Evolutionary conservation across 1,140 invertebrate genomes (phyloP), one percentile per base, ranked within the genome.

Genomic region (Polypedilum pembai): DNA sequence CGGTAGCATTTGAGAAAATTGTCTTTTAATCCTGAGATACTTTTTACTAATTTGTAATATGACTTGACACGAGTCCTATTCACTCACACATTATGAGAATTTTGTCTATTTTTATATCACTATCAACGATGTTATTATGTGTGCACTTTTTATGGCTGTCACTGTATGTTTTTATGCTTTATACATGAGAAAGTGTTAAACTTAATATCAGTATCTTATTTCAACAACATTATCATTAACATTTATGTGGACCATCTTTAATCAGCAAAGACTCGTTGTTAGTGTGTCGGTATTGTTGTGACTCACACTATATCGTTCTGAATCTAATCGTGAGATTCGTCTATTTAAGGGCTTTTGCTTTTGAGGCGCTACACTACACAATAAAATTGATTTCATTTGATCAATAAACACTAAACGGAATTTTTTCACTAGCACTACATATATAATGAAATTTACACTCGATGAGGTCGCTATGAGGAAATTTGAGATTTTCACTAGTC

Each of bases 371-470:
- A 56, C 45, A 56, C 45, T 56, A 56, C 45, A 56, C 3, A 56
- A 15, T 15, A 56, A 56, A 15, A 56, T 56, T 56, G 45, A 56
- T 56, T 56, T 56, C 45, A 56, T 56, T 56, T 56, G 45, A 56
- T 56, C 45, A 56, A 56, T n/a, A 56, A 56, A 56, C 8, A 56
- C 45, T 56, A 56, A 56, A 1, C 45, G 45, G 12, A 56, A 56
- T n/a, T 56, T 56, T 15, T 56, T 56, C 45, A 56, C 45, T 56
- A 56, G 45, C 45, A 56, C 45, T n/a, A 56, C 45, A 56, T 56
- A 56, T 1, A 56, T 56, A 12, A 56, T 56, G 45, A 56, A 56
- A 15, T 56, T 56, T 4, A 56, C 45, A 56, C 45, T 56, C 1
- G 45, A 56, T 56, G 45, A 56, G 4, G n/a, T 4, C 0, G 45